Base-by-base conservation (phyloP, 2,113 vertebrate genomes). In the Calcarius ornatus region DNA sequence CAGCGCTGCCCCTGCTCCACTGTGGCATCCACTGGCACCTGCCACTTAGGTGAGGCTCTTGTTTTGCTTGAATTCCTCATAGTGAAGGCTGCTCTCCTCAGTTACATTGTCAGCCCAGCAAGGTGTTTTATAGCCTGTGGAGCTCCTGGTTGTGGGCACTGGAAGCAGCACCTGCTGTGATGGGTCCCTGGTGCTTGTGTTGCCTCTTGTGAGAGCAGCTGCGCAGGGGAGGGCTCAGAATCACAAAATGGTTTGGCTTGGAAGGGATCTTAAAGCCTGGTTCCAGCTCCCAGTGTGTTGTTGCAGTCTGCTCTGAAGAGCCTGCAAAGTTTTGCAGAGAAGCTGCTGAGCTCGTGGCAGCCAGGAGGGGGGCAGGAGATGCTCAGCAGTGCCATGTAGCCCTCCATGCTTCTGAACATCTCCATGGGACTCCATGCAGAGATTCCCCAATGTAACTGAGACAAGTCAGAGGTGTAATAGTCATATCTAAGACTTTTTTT, bases 1-100 rank as follows among this genome's bases (percentile, higher is more conserved):
- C 94, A 95, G 28, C 98, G 68, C 25, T 99, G 99, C 87, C 99
- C 99, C 22, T 99, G 99, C 96, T 98, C 98, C 97, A 98, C 94
- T 4, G 97, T 98, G 97, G 98, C 97, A n/a, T 99, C 99, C 48
- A 98, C 97, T 0, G 98, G 99, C 96, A 98, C 94, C 97, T 99
- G 99, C 94, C 97, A 79, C 86, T 96, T 98, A 53, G 93, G 99
- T 99, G 97, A 99, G 98, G 19, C 61, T 60, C 50, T 73, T 1
- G 2, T 22, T 90, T 70, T 47, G 86, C 6, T 88, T 60, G 66
- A 0, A 47, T 43, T 84, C 37, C 72, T 84, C 48, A 6, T 40
- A 23, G 22, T 3, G 10, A 50, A 8, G 18, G 50, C 11, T 37
- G 16, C 31, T 65, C 50, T 76, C 45, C 17, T 47, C 66, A 37